Percentiles rank a stretch among this genome's conserved stretches.
Conservation (phyloP, 1,140 invertebrate genomes). For the Drosophila quadrilineata region DNA sequence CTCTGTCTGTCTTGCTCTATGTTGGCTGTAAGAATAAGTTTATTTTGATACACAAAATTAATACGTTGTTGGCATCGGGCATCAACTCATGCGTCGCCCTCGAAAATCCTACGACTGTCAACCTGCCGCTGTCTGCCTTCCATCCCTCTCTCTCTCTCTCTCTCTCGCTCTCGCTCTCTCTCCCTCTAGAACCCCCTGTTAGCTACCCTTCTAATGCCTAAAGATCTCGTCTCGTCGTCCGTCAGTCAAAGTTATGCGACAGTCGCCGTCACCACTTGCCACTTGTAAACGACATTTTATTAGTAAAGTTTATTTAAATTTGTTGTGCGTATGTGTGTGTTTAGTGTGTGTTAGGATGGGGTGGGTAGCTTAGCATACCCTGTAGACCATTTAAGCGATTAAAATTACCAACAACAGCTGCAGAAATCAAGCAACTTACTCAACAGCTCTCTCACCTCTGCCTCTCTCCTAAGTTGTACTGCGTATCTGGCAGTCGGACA, state of each 20-base stretch:
- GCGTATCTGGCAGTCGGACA: background rate
- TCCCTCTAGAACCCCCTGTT: too few species aligned
- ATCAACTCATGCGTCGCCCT: conserved; percentile 62
- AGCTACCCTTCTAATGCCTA: conserved; percentile 23
- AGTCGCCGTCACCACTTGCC: conserved; percentile 68
- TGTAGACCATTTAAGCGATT: background rate
- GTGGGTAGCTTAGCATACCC: conserved; percentile 9
- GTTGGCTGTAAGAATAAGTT: conserved; percentile 58
- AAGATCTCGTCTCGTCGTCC: conserved; percentile 28
- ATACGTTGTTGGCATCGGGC: conserved; percentile 70
- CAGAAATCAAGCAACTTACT: too few species aligned
- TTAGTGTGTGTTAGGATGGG: background rate
- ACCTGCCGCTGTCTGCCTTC: background rate
- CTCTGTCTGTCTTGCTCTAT: conserved; percentile 22
- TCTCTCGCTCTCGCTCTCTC: background rate
- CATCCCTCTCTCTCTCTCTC: background rate
- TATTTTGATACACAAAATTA: conserved; percentile 80
- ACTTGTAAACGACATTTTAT: conserved; percentile 79
- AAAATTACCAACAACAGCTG: background rate
- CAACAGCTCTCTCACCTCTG: too few species aligned
- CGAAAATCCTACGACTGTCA: background rate
- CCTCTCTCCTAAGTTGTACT: too few species aligned
- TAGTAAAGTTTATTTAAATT: conserved; percentile 80
- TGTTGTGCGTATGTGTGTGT: conserved; percentile 45
- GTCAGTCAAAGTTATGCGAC: conserved; percentile 33